Conservation (phyloP, 2,888 invertebrate genomes). For the Habrosyne pyritoides region DNA sequence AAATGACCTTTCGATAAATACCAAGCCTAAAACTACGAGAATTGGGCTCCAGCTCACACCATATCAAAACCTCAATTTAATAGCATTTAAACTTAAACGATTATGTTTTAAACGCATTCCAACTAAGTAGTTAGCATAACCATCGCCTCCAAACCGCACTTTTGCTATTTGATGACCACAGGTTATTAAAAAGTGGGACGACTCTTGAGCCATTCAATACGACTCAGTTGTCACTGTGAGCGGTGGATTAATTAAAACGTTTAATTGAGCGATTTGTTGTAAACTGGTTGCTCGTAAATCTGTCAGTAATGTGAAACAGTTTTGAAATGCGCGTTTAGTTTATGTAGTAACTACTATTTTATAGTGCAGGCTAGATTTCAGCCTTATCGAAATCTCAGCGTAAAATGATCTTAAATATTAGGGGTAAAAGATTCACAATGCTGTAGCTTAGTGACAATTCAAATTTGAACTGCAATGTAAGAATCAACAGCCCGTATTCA, state of each 20-base stretch:
- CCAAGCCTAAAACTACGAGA: too few species aligned
- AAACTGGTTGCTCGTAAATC: conserved; percentile 1
- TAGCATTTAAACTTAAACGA: neutral
- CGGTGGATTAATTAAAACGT: conserved; percentile 14
- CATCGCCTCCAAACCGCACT: conserved; percentile 12
- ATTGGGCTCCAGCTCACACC: too few species aligned
- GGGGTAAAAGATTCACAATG: too few species aligned
- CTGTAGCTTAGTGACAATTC: too few species aligned
- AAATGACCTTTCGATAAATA: too few species aligned
- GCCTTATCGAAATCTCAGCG: too few species aligned
- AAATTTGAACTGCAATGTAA: too few species aligned
- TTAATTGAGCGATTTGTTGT: conserved; percentile 1
- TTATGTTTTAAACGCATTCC: neutral
- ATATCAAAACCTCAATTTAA: neutral
- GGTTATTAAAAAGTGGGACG: conserved; percentile 45
- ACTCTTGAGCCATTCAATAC: conserved; percentile 34
- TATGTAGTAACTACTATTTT: too few species aligned
- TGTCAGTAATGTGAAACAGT: neutral
- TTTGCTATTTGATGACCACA: conserved; percentile 36
- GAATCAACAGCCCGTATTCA: too few species aligned
- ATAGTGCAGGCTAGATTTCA: too few species aligned
- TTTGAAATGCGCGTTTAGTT: neutral
- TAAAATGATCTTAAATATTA: too few species aligned
- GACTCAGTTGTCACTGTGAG: conserved; percentile 20
- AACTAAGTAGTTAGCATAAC: neutral